Percentiles rank a stretch among this genome's conserved stretches.
Evolutionary conservation across 2,797 vertebrate species (phyloP).

Genomic region (Limosa lapponica): DNA sequence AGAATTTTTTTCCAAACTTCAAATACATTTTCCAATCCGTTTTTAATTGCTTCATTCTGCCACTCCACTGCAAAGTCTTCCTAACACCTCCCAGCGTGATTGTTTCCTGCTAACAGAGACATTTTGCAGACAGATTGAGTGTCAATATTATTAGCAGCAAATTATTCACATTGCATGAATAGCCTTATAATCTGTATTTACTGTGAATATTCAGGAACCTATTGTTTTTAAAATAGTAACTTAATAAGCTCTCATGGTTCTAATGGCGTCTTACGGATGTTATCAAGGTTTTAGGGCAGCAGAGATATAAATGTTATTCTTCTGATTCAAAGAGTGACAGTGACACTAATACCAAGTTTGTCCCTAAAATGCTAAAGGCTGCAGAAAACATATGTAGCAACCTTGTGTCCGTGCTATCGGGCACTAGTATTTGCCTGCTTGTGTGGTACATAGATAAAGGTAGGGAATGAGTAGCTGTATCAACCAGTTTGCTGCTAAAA

Average conservation of each 20-base stretch:
- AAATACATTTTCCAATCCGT: neutral
- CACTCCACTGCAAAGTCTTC: conserved; percentile 6
- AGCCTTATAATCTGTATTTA: conserved; percentile 32
- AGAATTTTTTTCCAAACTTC: neutral
- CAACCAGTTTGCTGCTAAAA: conserved; percentile 84
- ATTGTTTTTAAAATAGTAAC: conserved; percentile 9
- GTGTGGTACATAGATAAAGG: conserved; percentile 69
- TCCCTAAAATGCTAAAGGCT: conserved; percentile 1
- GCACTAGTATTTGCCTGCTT: neutral
- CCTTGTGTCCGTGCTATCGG: conserved; percentile 9
- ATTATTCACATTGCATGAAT: conserved; percentile 64
- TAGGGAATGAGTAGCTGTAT: conserved; percentile 57
- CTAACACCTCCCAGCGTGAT: conserved; percentile 50
- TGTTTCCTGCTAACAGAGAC: conserved; percentile 62
- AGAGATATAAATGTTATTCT: neutral
- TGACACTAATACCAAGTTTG: neutral
- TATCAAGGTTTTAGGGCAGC: neutral
- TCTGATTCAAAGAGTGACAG: neutral
- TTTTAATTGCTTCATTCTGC: conserved; percentile 41
- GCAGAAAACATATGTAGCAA: conserved; percentile 20
- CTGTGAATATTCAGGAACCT: neutral
- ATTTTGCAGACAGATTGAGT: conserved; percentile 62
- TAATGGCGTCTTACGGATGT: neutral
- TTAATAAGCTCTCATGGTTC: neutral
- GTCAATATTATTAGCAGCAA: conserved; percentile 69